Evolutionary conservation across 2,888 invertebrate genomes (phyloP).

Genomic region (Synanthedon myopaeformis): DNA sequence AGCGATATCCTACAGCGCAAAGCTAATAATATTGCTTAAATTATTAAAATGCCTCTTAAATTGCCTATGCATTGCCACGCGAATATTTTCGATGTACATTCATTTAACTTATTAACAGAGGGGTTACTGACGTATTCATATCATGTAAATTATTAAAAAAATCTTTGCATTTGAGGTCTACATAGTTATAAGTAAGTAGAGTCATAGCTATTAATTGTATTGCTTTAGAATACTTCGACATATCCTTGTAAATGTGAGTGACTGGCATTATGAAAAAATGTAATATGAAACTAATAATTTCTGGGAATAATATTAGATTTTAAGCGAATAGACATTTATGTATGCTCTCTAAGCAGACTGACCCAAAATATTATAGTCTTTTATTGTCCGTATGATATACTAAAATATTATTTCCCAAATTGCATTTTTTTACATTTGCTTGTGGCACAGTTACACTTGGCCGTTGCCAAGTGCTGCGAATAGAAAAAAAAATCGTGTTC

Average conservation of each 20-base stretch:
- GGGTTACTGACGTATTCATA: slow-evolving; percentile 69
- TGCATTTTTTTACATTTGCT: slow-evolving; percentile 51
- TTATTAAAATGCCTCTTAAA: not conserved
- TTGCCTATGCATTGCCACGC: slow-evolving; percentile 35
- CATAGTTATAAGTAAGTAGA: slow-evolving; percentile 66
- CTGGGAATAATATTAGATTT: slow-evolving; percentile 21
- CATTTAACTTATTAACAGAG: slow-evolving; percentile 35
- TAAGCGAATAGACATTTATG: slow-evolving; percentile 26
- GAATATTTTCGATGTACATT: not conserved
- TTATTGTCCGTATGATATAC: slow-evolving; percentile 20
- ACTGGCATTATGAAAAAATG: slow-evolving; percentile 34
- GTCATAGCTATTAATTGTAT: slow-evolving; percentile 59
- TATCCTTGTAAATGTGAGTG: slow-evolving; percentile 62
- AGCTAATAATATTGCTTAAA: not conserved
- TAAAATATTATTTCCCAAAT: slow-evolving; percentile 41
- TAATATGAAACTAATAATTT: slow-evolving; percentile 11
- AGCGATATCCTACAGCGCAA: no score
- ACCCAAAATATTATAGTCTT: slow-evolving; percentile 17
- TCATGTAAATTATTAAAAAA: slow-evolving; percentile 65
- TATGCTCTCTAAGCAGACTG: slow-evolving; percentile 46
- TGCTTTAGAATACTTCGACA: slow-evolving; percentile 70
- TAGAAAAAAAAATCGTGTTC: no score
- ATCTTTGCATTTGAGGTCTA: slow-evolving; percentile 71
- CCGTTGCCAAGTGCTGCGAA: no score
- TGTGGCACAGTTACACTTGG: slow-evolving; percentile 12